phyloP scores from a whole-genome alignment of 2,113 vertebrate genomes.

The Meles meles region DNA sequence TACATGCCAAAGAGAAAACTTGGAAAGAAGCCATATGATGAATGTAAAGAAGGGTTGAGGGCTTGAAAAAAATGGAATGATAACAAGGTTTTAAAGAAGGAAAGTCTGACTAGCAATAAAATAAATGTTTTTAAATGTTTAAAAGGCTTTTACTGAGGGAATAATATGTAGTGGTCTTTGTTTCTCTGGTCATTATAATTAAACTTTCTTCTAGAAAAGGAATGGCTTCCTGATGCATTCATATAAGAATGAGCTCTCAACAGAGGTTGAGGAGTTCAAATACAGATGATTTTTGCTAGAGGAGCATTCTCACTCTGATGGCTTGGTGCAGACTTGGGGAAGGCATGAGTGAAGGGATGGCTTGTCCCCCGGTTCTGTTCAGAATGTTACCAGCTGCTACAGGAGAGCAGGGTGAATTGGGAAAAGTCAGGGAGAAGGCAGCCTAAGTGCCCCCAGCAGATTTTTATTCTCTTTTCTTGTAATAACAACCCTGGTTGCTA shows the following conservation, averaged over 20 bases:
- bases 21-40: not conserved
- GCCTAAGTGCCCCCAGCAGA: not conserved
- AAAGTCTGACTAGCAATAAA: not conserved
- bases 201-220: not conserved
- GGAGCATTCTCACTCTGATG: not conserved
- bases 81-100: not conserved
- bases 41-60: not conserved
- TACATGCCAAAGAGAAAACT: not conserved
- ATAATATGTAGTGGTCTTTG: not conserved
- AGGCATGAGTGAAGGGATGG: not conserved
- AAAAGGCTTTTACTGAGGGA: not conserved
- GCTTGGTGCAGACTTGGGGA: not conserved
- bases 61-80: not conserved
- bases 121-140: not conserved
- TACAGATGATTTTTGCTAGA: not conserved
- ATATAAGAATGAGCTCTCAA: not conserved
- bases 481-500: not conserved
- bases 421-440: not conserved
- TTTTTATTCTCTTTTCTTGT: conserved; percentile 12
- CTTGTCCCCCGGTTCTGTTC: not conserved
- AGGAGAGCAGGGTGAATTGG: not conserved
- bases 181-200: not conserved
- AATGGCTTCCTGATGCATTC: not conserved
- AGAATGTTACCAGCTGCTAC: not conserved
- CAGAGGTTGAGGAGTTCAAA: not conserved